Evolutionary conservation across 2,888 invertebrate genomes (phyloP).

Genomic region (Tyria jacobaeae): DNA sequence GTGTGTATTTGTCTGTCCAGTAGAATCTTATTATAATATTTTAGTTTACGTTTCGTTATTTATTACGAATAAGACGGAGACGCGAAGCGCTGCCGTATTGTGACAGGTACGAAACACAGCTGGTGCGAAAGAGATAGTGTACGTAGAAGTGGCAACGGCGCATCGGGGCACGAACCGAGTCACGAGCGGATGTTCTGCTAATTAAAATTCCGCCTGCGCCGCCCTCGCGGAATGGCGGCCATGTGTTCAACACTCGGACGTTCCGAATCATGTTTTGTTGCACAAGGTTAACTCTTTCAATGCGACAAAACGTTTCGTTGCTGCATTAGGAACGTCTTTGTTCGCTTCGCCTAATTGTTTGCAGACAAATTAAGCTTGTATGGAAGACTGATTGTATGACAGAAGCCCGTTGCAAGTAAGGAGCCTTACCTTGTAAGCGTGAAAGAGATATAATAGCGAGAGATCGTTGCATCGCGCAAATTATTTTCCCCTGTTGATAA

Average conservation of each 20-base stretch:
- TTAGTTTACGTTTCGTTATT: conserved; percentile 59
- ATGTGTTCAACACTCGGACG: conserved; percentile 84
- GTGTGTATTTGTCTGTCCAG: conserved; percentile 54
- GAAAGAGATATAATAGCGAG: conserved; percentile 65
- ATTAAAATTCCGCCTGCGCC: conserved; percentile 87
- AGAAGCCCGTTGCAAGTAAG: conserved; percentile 68
- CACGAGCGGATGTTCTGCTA: conserved; percentile 87
- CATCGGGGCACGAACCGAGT: conserved; percentile 75
- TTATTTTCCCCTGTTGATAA: conserved; percentile 65
- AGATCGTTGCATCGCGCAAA: conserved; percentile 61
- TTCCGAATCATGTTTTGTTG: conserved; percentile 83
- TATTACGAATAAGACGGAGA: conserved; percentile 55
- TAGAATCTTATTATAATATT: conserved; percentile 63
- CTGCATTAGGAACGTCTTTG: conserved; percentile 63
- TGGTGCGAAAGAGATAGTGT: conserved; percentile 70
- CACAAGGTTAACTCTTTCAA: conserved; percentile 83
- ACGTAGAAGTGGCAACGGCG: conserved; percentile 80
- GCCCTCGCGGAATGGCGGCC: conserved; percentile 87
- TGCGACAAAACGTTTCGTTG: conserved; percentile 67
- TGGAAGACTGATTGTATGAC: conserved; percentile 74
- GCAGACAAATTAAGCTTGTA: conserved; percentile 65
- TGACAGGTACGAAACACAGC: conserved; percentile 56
- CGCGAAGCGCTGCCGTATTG: conserved; percentile 43
- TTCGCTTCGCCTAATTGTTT: conserved; percentile 68
- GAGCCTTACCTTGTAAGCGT: conserved; percentile 65